Base-by-base conservation (phyloP, 37 sponge, comb jelly and placozoan species). In the Petrosia ficiformis region DNA sequence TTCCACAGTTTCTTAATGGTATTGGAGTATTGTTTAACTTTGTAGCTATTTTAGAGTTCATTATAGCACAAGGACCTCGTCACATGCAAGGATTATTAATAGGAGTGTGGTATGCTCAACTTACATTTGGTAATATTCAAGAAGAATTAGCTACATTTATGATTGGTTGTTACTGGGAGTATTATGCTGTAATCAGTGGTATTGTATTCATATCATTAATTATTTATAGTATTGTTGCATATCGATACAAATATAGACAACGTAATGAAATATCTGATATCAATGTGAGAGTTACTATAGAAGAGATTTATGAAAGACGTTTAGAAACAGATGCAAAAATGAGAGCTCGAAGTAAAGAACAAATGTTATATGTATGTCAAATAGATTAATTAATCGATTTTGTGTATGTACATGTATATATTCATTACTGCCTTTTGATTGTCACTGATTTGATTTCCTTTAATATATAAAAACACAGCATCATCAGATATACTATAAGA, bases 81-180 rank as follows among this genome's bases (percentile, higher is more conserved):
- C 11, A 29, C 63, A 61, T 61, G 63, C 63, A 61, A 61, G 26
- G 63, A 6, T 22, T 61, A 22, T n/a, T 61, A n/a, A 61, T 61
- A 26, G 63, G 63, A 11, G n/a, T n/a, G n/a, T n/a, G 6, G 11
- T 29, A 26, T 24, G 63, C 28, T 26, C 5, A 5, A 6, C 63
- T 48, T 19, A 19, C 54, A 48, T 19, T 48, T 16, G 16, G 28
- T 61, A 24, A n/a, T 5, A 61, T 6, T n/a, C 6, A n/a, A 26
- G 6, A 5, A 6, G n/a, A 29, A 5, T 11, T 11, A 5, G 11
- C 5, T 22, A 6, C 6, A 24, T 6, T 5, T 11, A 26, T 5
- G n/a, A 8, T 61, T 8, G 63, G 63, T 26, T 61, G 63, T 61
- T 24, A 61, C n/a, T 61, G 22, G 5, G 11, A 61, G 28, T 61